A percentile compares a stretch with the other conserved stretches of the same genome.
Conservation (phyloP, 2,113 vertebrate genomes). For the Notothenia coriiceps region DNA sequence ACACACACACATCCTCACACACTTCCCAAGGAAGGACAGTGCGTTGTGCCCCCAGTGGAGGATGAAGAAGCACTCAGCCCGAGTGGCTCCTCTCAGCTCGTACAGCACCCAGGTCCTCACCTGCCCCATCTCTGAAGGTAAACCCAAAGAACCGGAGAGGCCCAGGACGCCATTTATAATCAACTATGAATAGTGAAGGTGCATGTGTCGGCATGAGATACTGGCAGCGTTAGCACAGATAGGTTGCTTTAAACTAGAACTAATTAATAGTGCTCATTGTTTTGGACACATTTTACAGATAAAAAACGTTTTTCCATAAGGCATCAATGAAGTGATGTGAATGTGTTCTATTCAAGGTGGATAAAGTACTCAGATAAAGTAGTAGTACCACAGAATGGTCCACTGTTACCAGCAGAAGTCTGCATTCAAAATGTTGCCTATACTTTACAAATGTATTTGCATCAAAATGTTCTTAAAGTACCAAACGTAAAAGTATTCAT, state of each 20-base stretch:
- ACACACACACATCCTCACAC: conserved; percentile 46
- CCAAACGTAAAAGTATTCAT: too few species aligned
- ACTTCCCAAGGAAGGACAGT: conserved; percentile 70
- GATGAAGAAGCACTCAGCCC: conserved; percentile 91
- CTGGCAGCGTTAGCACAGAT: neutral
- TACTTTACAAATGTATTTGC: too few species aligned
- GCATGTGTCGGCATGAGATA: conserved; percentile 24
- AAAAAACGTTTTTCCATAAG: neutral
- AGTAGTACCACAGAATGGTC: too few species aligned
- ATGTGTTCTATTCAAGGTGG: neutral
- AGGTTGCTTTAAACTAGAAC: neutral
- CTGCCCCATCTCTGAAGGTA: conserved; percentile 83
- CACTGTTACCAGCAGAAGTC: neutral
- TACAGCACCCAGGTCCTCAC: conserved; percentile 86
- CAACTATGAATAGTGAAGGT: conserved; percentile 2
- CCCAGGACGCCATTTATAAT: conserved; percentile 4
- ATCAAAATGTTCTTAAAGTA: too few species aligned
- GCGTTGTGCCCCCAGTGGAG: conserved; percentile 75
- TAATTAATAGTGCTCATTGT: too few species aligned
- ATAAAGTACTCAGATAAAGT: too few species aligned
- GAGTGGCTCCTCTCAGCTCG: conserved; percentile 87
- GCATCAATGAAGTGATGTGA: neutral
- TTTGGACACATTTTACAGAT: neutral
- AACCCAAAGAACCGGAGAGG: conserved; percentile 26
- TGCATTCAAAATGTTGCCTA: too few species aligned